These are phyloP conservation scores for Drosophila pseudoananassae DNA, from an alignment of 1,140 invertebrate species.

Conservation along the genomic window DNA sequence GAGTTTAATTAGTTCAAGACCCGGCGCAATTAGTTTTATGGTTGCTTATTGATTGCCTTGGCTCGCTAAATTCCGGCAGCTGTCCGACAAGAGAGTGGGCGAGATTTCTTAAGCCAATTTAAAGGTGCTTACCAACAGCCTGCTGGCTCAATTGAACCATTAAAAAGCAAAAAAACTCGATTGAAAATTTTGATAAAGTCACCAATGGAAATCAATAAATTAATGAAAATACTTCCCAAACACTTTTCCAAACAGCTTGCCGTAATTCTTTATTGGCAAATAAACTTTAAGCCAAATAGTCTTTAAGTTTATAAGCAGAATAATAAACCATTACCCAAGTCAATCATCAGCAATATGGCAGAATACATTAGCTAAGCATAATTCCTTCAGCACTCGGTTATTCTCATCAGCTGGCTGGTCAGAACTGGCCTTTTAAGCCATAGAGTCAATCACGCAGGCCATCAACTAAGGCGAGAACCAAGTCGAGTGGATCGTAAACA, in stretches of 20 bases:
- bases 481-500: constrained; percentile 46
- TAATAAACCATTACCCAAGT: background rate
- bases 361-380: constrained; percentile 17
- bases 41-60: constrained; percentile 70
- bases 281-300: constrained; percentile 10
- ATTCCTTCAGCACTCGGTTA: constrained; percentile 24
- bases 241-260: background rate
- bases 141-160: constrained; percentile 25
- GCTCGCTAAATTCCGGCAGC: constrained; percentile 66
- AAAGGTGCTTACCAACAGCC: constrained; percentile 54
- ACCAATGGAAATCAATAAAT: constrained; percentile 16
- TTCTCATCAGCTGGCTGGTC: background rate
- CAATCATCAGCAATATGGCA: constrained; percentile 2
- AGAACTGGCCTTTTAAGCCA: background rate
- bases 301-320: background rate
- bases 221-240: background rate
- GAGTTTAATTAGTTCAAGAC: constrained; percentile 78
- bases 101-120: constrained; percentile 15
- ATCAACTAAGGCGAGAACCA: constrained; percentile 24
- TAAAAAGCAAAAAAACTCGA: constrained; percentile 23
- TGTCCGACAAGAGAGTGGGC: constrained; percentile 7
- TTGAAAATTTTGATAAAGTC: constrained; percentile 18
- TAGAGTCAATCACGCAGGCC: constrained; percentile 17
- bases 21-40: constrained; percentile 74
- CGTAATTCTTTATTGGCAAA: constrained; percentile 10